These are phyloP conservation scores for Coreoperca whiteheadi DNA, from an alignment of 2,113 vertebrate genomes.

Conservation along the genomic window DNA sequence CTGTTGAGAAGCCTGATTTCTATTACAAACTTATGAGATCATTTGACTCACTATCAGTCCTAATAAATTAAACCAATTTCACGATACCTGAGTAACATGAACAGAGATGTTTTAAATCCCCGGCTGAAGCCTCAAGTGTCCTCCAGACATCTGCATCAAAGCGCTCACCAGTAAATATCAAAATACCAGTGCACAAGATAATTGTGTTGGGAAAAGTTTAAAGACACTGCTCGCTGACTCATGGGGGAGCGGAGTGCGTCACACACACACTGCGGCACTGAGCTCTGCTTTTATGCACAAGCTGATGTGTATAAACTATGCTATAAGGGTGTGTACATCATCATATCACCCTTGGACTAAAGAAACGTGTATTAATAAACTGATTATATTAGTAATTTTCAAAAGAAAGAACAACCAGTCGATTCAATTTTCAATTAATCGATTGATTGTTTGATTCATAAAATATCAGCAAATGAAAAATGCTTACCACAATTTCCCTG, in stretches of 20 bases:
- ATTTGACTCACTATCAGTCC: constrained; percentile 12
- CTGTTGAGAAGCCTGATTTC: background rate
- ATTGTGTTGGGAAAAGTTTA: constrained; percentile 23
- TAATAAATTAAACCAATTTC: constrained; percentile 28
- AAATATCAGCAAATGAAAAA: background rate
- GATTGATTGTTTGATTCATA: background rate
- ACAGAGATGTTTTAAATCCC: background rate
- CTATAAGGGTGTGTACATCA: background rate
- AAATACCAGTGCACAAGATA: constrained; percentile 4
- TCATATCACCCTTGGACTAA: background rate
- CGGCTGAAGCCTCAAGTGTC: background rate
- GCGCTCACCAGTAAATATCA: background rate
- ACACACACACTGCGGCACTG: background rate
- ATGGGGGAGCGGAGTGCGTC: background rate
- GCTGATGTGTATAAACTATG: background rate
- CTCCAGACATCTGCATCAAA: background rate
- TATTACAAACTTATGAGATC: background rate
- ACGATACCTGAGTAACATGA: background rate
- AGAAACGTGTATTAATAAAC: background rate
- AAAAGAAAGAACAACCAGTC: background rate
- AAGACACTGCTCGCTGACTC: background rate
- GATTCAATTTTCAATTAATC: background rate
- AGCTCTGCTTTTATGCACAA: background rate
- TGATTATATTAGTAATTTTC: background rate
- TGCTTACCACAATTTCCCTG: background rate